These are phyloP conservation scores for Acanthisitta chloris DNA, from an alignment of 2,113 vertebrate genomes.

Conservation along the genomic window DNA sequence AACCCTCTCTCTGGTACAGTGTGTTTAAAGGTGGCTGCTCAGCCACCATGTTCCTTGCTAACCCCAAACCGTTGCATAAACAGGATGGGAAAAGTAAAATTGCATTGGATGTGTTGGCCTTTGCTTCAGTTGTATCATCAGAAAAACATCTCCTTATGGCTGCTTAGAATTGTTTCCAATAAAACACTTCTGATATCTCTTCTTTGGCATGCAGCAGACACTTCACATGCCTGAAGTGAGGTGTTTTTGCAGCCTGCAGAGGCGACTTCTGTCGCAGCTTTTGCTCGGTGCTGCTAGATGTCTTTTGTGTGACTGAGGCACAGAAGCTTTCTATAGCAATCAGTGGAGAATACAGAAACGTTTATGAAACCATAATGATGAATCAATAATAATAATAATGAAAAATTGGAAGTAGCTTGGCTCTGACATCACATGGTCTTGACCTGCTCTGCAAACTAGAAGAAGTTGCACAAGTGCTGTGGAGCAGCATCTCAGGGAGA, in stretches of 20 bases:
- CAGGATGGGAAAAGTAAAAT: background rate
- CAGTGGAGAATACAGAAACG: background rate
- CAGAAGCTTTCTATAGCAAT: background rate
- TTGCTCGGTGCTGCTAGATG: background rate
- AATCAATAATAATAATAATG: background rate
- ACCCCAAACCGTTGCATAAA: fast-evolving
- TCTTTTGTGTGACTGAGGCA: background rate
- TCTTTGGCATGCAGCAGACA: background rate
- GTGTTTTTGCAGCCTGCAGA: background rate
- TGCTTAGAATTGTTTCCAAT: background rate
- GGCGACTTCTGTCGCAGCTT: background rate
- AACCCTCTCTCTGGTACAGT: background rate
- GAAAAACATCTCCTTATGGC: background rate
- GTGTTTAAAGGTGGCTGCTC: background rate
- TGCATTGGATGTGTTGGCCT: background rate
- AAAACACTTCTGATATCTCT: background rate
- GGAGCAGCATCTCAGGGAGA: background rate
- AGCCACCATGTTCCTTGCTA: background rate
- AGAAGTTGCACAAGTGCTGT: background rate
- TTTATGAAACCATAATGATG: background rate
- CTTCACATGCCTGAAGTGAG: background rate
- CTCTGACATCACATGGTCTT: background rate
- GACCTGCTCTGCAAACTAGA: background rate
- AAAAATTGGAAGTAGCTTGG: background rate
- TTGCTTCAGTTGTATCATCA: background rate